Base-by-base conservation (phyloP, 2,797 vertebrate species). In the Agapornis canus region DNA sequence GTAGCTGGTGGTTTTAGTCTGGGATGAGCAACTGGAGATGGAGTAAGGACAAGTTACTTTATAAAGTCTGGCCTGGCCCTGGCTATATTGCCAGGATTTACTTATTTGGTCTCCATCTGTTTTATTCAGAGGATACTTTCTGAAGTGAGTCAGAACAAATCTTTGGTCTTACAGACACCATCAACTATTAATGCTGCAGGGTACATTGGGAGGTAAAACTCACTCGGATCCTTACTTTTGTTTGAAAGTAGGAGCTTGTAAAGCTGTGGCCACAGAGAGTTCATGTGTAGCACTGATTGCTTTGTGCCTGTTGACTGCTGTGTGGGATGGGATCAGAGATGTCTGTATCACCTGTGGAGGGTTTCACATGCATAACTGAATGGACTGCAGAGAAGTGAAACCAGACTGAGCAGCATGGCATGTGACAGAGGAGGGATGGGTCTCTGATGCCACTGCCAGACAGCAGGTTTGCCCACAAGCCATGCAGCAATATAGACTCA, bases 261-360 rank as follows among this genome's bases (percentile, higher is more conserved):
- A 23, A 57, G 21, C 8, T 29, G 29, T 25, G 29, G 0, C 32
- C 3, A 1, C 4, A 5, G 22, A 11, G 35, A 29, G 8, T 37
- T 78, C 5, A 1, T 3, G 23, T 11, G 43, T n/a, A 40, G n/a
- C 7, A 6, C 31, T 10, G 26, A 16, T 54, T 10, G 2, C 29
- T 39, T 32, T 63, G 27, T 70, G 23, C 45, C 11, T 64, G 35
- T 39, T 68, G 23, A 15, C 5, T 2, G 48, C 32, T 6, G 3
- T 0, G 2, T 31, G 54, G 29, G n/a, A 11, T 72, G 72, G 32
- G 11, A 15, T 13, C 1, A 5, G 57, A 51, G 37, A 22, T 11
- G 5, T 5, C 23, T 23, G 0, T 1, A 0, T 25, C 1, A 0
- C 10, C 27, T n/a, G 13, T 17, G 51, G 39, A 19, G 31, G 18